Conservation (phyloP, 2,797 vertebrate species). For the Sebastes itinus region DNA sequence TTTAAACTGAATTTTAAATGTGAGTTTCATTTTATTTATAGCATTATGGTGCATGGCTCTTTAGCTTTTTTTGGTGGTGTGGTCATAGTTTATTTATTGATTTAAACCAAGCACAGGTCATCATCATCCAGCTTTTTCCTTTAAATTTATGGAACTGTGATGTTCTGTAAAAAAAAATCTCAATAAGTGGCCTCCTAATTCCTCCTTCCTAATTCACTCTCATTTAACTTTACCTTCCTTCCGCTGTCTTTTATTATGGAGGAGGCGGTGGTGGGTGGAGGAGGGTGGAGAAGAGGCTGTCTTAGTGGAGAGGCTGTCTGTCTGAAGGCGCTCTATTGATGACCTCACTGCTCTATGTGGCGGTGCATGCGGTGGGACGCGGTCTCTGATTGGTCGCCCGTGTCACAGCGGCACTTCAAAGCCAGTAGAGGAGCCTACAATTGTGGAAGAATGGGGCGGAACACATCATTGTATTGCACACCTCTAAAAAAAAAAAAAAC, state of each 20-base stretch:
- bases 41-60: not conserved
- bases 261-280: conserved; percentile 67
- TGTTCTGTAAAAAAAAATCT: conserved; percentile 60
- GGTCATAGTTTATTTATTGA: not conserved
- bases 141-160: conserved; percentile 71
- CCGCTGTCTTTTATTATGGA: conserved; percentile 81
- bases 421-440: conserved; percentile 96
- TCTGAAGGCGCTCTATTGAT: conserved; percentile 82
- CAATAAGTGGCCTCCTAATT: conserved; percentile 78
- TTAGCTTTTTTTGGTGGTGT: not conserved
- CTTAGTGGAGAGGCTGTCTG: conserved; percentile 67
- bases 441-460: conserved; percentile 99
- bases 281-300: conserved; percentile 59
- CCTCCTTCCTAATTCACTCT: conserved; percentile 79
- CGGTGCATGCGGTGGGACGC: conserved; percentile 81
- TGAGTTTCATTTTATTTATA: not conserved
- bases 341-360: conserved; percentile 91
- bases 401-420: conserved; percentile 99
- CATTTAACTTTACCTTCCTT: conserved; percentile 84
- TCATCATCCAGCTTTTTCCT: conserved; percentile 17
- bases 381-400: conserved; percentile 92
- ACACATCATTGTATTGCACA: conserved; percentile 99
- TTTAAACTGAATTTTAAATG: not conserved
- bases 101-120: not conserved
- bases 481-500: conserved; percentile 99